Evolutionary conservation across 53 echinoderm and acorn worm genomes (phyloP), one percentile per base, ranked within the genome.

Genomic region (Glandiceps talaboti): DNA sequence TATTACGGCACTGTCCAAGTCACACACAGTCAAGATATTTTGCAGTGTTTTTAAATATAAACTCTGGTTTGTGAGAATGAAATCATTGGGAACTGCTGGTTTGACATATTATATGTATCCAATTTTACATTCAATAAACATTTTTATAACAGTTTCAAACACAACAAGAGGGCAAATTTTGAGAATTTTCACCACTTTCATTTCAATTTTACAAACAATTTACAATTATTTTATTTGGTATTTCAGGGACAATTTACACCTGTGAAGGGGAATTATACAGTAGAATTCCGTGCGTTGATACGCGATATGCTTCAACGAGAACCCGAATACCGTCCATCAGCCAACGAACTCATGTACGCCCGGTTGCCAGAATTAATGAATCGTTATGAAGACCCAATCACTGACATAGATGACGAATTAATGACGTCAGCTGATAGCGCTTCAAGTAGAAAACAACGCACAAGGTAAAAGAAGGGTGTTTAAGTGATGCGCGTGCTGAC

Each of bases 281-380:
- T 82, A 74, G 99, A 91, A 75, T 99, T 99, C 88, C 94, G 91
- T 77, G 83, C 89, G 27, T 79, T 99, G n/a, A 94, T 99, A 1
- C 99, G 93, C 73, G 99, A 99, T 79, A 88, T 99, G 88, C 85
- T 99, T 26, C 99, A 99, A 81, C 79, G 99, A 64, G 99, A 99
- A 79, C 94, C 99, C 27, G 97, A 99, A 31, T 99, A 99, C 74
- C 82, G 99, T 33, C 99, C 99, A 45, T 99, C 99, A 1, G 91
- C 99, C 33, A 99, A 94, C 77, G 99, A 91, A 75, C 86, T 99
- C 1, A 79, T 88, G 31, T 88, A 91, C 64, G 89, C 89, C 12
- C 87, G 89, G 29, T 76, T 99, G 1, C 91, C 94, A 29, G 74
- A 87, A 74, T 83, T 99, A 84, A 85, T 89, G 84, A 89, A 82